These are phyloP conservation scores for Morpho helenor DNA, from an alignment of 2,888 invertebrate genomes.

Conservation along the genomic window DNA sequence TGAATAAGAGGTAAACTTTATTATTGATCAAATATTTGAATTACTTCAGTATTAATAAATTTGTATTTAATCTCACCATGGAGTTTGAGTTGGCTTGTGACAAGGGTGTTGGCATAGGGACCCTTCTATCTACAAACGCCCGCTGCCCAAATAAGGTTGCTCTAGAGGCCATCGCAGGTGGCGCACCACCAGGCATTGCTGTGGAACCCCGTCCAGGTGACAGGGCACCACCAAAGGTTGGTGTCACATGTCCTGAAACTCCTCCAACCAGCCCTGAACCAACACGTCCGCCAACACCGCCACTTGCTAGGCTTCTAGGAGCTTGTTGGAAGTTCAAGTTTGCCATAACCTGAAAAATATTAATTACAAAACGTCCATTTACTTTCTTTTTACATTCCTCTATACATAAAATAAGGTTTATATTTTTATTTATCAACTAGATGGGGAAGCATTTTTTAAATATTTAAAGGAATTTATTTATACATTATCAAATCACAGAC, in stretches of 20 bases:
- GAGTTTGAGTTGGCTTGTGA: conserved; percentile 76
- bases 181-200: conserved; percentile 70
- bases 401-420: too few species aligned
- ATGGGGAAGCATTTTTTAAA: too few species aligned
- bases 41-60: too few species aligned
- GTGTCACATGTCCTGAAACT: conserved; percentile 78
- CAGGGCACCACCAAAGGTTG: conserved; percentile 70
- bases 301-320: conserved; percentile 92
- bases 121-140: conserved; percentile 88
- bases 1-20: too few species aligned
- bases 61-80: conserved; percentile 51
- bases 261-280: conserved; percentile 88
- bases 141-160: conserved; percentile 88
- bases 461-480: too few species aligned
- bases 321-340: conserved; percentile 95
- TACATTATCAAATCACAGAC: too few species aligned
- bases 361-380: conserved; percentile 5
- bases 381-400: too few species aligned
- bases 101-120: conserved; percentile 80
- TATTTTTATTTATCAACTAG: too few species aligned
- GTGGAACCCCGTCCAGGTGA: conserved; percentile 66
- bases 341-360: conserved; percentile 86
- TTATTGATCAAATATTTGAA: too few species aligned
- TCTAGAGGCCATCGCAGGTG: conserved; percentile 79
- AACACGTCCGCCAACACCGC: conserved; percentile 73